Evolutionary conservation across 2,797 vertebrate species (phyloP), one percentile per base, ranked within the genome.

Genomic region (Syngnathus rostellatus): DNA sequence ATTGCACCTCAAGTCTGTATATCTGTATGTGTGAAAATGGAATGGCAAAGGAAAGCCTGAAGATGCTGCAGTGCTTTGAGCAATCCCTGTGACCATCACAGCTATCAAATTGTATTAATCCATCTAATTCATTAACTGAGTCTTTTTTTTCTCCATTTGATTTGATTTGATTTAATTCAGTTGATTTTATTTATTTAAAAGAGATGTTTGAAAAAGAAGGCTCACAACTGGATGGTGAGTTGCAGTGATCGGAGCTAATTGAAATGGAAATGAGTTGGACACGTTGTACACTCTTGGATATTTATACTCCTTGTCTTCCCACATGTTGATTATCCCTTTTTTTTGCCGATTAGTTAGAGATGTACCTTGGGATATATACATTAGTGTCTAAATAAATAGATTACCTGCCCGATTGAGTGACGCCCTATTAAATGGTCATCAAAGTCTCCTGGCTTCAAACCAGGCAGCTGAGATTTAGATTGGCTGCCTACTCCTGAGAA

Each of bases 321-420:
- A 66, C 68, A 21, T 73, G 38, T 67, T 77, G 70, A 69, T 72
- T 68, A 71, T 77, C 69, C 68, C 68, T 76, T 75, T 45, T 74
- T 75, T 37, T 73, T 77, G 17, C 45, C 71, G 80, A 85, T 89
- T 89, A 86, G 89, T 89, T 90, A 89, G 85, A 87, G 84, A 89
- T 86, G 83, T 86, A 77, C 82, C 85, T 78, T 74, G 80, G 83
- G 88, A 90, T 88, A 89, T 89, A 88, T 89, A 88, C 85, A 90
- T 90, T 90, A 91, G 79, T 78, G 80, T 82, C 84, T 80, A 85
- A 85, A 89, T 85, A 87, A 89, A 91, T 90, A 77, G 89, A 91
- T 90, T 85, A 85, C 72, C 80, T 77, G 70, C 87, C 86, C 6
- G 12, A 63, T 23, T 67, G 61, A 43, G 75, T 83, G 80, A 84